Percentiles rank a stretch among this genome's conserved stretches.
Conservation (phyloP, 2,113 vertebrate species). For the Siniperca knerii region DNA sequence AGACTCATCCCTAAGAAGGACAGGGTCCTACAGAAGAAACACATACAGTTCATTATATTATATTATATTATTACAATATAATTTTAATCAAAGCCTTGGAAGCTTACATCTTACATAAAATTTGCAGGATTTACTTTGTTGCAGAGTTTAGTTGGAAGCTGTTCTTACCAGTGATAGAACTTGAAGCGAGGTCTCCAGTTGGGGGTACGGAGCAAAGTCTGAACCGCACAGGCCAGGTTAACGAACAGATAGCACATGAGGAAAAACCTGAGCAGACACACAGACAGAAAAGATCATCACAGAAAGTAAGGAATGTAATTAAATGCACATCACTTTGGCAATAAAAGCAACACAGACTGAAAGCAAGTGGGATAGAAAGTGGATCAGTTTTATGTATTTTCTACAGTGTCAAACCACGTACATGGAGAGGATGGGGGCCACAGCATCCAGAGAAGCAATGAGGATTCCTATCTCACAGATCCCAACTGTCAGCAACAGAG, state of each 20-base stretch:
- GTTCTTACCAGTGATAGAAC: conserved; percentile 91
- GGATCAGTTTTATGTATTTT: background rate
- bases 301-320: background rate
- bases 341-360: background rate
- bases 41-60: background rate
- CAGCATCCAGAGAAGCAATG: conserved; percentile 93
- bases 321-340: background rate
- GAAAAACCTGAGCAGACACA: conserved; percentile 89
- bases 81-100: background rate
- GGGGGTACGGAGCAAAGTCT: conserved; percentile 93
- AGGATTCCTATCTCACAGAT: conserved; percentile 98
- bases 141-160: background rate
- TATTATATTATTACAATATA: background rate
- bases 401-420: conserved; percentile 69
- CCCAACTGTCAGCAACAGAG: conserved; percentile 90
- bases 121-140: background rate
- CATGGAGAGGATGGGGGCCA: conserved; percentile 98
- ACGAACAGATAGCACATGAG: conserved; percentile 99
- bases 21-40: conserved; percentile 86
- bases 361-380: background rate
- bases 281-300: background rate
- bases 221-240: conserved; percentile 96
- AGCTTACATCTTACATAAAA: background rate
- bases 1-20: conserved; percentile 98
- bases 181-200: conserved; percentile 98